Percentiles rank a stretch among this genome's conserved stretches.
phyloP scores from a whole-genome alignment of 2,888 invertebrate species.

The Drosophila pegasa region DNA sequence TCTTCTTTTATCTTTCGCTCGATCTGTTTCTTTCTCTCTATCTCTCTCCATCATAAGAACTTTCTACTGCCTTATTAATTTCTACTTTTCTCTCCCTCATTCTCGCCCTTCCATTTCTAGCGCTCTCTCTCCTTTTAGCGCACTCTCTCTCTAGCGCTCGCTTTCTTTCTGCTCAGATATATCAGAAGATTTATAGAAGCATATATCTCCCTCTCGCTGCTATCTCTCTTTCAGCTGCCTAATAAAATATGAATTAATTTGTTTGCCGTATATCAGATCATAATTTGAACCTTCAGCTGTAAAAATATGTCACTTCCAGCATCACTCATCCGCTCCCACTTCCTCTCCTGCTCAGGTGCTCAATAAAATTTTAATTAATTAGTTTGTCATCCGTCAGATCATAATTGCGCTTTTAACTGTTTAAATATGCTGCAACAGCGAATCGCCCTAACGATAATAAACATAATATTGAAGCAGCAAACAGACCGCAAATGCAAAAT shows the following conservation, averaged over 20 bases:
- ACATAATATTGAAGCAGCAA: constrained; percentile 24
- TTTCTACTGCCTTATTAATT: too few species aligned
- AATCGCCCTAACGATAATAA: constrained; percentile 24
- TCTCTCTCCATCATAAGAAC: background rate
- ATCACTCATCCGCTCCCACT: background rate
- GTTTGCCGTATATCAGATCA: background rate
- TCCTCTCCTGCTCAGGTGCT: background rate
- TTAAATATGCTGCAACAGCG: constrained; percentile 14
- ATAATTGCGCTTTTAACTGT: constrained; percentile 22
- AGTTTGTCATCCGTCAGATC: constrained; percentile 2
- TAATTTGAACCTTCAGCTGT: constrained; percentile 9
- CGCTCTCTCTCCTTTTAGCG: too few species aligned
- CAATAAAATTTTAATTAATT: constrained; percentile 20
- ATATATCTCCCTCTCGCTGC: too few species aligned
- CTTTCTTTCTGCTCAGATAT: background rate
- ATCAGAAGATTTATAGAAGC: too few species aligned
- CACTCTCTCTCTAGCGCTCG: too few species aligned
- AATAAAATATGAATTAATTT: constrained; percentile 7
- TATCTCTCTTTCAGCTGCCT: background rate
- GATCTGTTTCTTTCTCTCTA: background rate
- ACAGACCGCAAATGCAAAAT: constrained; percentile 31
- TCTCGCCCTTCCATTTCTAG: background rate
- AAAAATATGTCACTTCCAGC: too few species aligned
- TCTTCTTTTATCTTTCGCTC: background rate
- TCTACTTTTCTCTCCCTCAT: background rate